Percentiles rank a stretch among this genome's conserved stretches.
These are phyloP conservation scores for Ylistrum balloti DNA, from an alignment of 1,140 invertebrate genomes.

Conservation along the genomic window DNA sequence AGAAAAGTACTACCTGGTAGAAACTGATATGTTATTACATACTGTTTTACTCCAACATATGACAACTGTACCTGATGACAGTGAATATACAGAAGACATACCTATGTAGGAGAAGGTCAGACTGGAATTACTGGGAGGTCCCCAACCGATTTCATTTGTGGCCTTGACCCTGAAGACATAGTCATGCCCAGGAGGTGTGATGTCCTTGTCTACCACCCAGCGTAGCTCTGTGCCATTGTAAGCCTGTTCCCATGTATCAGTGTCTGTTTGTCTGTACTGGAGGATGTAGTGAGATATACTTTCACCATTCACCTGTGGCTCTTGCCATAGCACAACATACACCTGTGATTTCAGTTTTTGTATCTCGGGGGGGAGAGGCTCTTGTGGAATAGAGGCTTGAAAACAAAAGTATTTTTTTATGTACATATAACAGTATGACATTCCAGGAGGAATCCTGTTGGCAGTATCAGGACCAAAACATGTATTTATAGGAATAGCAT, in stretches of 20 bases:
- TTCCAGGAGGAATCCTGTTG: not conserved
- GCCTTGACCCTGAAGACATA: conserved; percentile 91
- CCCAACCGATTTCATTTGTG: conserved; percentile 89
- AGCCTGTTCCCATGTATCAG: conserved; percentile 85
- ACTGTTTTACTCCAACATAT: too few species aligned
- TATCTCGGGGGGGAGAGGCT: conserved; percentile 45
- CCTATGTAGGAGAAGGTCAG: conserved; percentile 64
- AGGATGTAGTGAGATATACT: conserved; percentile 75
- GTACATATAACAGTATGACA: not conserved
- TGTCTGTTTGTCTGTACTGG: conserved; percentile 68
- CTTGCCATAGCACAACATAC: conserved; percentile 89
- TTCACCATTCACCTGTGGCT: conserved; percentile 87
- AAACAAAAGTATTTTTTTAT: conserved; percentile 48
- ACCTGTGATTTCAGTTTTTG: conserved; percentile 55
- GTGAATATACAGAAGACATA: not conserved
- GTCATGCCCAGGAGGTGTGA: conserved; percentile 84
- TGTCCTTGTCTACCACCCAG: conserved; percentile 88
- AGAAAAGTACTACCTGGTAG: not conserved
- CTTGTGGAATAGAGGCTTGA: conserved; percentile 52
- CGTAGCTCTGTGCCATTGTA: conserved; percentile 93
- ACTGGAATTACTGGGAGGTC: conserved; percentile 86
- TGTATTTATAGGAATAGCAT: too few species aligned
- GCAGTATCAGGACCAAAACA: not conserved
- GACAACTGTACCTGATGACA: too few species aligned
- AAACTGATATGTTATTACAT: too few species aligned